Evolutionary conservation across 2,888 invertebrate species (phyloP), one percentile per base, ranked within the genome.

Genomic region (Drosophila fungiperda): DNA sequence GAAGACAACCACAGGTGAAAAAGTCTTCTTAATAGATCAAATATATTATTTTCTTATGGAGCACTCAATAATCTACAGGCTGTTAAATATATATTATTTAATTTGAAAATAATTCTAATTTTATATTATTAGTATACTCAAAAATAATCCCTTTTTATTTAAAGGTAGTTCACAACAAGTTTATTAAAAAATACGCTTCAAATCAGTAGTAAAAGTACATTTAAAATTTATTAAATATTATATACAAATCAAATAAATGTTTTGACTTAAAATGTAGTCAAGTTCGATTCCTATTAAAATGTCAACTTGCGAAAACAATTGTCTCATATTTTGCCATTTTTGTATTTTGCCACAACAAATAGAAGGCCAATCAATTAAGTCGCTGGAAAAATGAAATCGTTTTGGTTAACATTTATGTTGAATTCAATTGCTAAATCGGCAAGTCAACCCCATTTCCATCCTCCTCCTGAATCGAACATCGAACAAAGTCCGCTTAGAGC

Each of bases 341-440:
- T 6, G 0, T 15, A 23, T 26, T 15, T n/a, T 3, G 9, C 3
- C 11, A 8, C 11, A 48, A 9, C 7, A 11, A 54, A 17, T 40
- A 26, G 9, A 48, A 35, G 45, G 40, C 62, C 67, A 73, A 68
- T 64, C 63, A 59, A 59, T 38, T 38, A 45, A 68, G 53, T 52
- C 15, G 33, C 17, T 32, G n/a, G 15, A 23, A 32, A 52, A 68
- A 20, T n/a, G 36, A 26, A 66, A 67, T 67, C 23, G 20, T 23
- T 33, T 60, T 57, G 35, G 17, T 8, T 48, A 26, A 42, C 79
- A 75, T 77, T 66, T 75, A 70, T 77, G 76, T 63, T 40, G 57
- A 77, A 59, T 61, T 66, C 62, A 38, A 61, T 55, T 54, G 58
- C 80, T 59, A 75, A 76, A 67, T 70, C 60, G 38, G 35, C 53